Conservation (phyloP, 2,797 vertebrate species). For the Aphelocoma californica region DNA sequence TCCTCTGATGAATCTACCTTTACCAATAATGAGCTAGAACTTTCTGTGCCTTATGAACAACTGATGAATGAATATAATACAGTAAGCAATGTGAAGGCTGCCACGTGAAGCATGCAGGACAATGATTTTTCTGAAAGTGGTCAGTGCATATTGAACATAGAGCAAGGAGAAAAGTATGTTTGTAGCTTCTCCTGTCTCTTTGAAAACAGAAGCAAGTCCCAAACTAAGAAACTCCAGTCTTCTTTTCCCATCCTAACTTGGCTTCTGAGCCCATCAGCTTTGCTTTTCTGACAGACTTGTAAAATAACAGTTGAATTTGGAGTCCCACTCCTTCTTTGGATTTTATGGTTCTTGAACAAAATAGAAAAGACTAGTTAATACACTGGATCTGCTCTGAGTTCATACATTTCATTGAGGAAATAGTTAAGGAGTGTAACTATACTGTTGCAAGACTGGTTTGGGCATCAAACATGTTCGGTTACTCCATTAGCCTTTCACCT, state of each 20-base stretch:
- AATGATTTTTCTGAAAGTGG: conserved; percentile 12
- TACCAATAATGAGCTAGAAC: conserved; percentile 83
- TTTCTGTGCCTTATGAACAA: conserved; percentile 88
- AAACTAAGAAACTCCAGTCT: conserved; percentile 5
- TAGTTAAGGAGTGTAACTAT: conserved; percentile 24
- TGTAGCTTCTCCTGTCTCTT: conserved; percentile 16
- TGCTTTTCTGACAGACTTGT: conserved; percentile 38
- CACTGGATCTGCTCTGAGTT: conserved; percentile 50
- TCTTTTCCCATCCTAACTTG: background rate
- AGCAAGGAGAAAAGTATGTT: conserved; percentile 1
- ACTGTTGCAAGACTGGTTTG: conserved; percentile 28
- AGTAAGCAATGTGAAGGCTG: conserved; percentile 79
- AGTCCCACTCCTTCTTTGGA: background rate
- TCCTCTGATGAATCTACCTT: conserved; percentile 86
- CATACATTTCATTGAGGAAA: conserved; percentile 27
- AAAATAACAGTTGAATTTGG: conserved; percentile 51
- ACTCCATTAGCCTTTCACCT: conserved; percentile 21
- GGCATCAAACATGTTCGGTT: conserved; percentile 13
- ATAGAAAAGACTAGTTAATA: conserved; percentile 47
- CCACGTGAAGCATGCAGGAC: conserved; percentile 71
- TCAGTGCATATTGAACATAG: conserved; percentile 7
- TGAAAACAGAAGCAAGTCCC: conserved; percentile 26
- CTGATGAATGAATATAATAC: conserved; percentile 90
- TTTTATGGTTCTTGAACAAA: conserved; percentile 25
- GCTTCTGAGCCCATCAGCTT: conserved; percentile 18